These are phyloP conservation scores for Stratiomys singularior DNA, from an alignment of 2,888 invertebrate species.

Conservation along the genomic window DNA sequence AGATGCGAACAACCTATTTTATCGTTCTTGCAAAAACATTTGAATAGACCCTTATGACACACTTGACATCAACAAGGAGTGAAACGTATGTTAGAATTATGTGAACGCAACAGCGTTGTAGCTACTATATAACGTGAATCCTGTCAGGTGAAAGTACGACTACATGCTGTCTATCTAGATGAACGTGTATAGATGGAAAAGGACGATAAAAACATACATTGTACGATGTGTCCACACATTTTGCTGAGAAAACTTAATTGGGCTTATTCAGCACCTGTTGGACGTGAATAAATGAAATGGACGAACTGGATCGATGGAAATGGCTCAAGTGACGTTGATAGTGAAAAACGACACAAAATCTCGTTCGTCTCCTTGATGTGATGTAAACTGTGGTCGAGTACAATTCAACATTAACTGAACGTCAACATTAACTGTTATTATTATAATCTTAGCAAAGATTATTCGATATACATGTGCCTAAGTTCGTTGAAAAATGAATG, in stretches of 20 bases:
- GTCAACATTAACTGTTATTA: too few species aligned
- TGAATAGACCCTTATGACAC: constrained; percentile 19
- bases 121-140: neutral
- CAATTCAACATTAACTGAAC: too few species aligned
- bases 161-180: neutral
- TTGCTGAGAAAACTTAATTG: constrained; percentile 11
- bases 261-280: constrained; percentile 14
- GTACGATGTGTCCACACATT: constrained; percentile 20
- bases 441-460: too few species aligned
- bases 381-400: too few species aligned
- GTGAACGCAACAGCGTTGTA: neutral
- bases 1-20: constrained; percentile 17
- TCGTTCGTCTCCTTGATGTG: too few species aligned
- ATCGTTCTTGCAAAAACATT: constrained; percentile 12
- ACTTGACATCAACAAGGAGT: constrained; percentile 1
- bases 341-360: too few species aligned
- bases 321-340: too few species aligned
- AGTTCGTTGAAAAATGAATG: too few species aligned
- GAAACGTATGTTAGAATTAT: neutral
- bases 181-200: neutral
- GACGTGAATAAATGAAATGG: neutral
- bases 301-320: too few species aligned
- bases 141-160: too few species aligned
- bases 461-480: too few species aligned
- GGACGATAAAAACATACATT: constrained; percentile 8